A percentile compares a stretch with the other conserved stretches of the same genome.
Evolutionary conservation across 2,888 invertebrate genomes (phyloP).

Genomic region (Arctia plantaginis): DNA sequence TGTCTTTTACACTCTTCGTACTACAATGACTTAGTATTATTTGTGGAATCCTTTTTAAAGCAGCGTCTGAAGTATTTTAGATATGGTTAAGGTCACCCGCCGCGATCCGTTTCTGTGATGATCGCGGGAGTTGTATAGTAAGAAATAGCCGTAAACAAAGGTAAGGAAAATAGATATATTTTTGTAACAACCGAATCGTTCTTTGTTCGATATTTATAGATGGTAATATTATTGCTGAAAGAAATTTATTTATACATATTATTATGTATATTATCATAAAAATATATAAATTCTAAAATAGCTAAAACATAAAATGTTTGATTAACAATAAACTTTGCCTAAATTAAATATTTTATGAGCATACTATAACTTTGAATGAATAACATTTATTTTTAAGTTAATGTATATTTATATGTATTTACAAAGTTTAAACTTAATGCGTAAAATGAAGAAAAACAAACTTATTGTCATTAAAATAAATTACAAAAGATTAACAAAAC

Average conservation of each 20-base stretch:
- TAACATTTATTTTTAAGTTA: no score
- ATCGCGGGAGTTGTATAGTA: conserved; percentile 55
- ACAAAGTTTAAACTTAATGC: no score
- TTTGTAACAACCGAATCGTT: conserved; percentile 24
- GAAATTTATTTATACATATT: no score
- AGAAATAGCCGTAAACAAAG: conserved; percentile 52
- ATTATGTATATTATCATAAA: no score
- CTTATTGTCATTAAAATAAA: background rate
- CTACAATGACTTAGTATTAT: conserved; percentile 27
- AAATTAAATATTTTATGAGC: no score
- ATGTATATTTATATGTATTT: no score
- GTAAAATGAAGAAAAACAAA: no score
- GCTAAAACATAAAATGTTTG: no score
- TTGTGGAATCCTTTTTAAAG: conserved; percentile 41
- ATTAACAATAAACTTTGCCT: no score
- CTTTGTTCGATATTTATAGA: conserved; percentile 43
- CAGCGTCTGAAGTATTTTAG: conserved; percentile 39
- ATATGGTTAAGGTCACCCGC: conserved; percentile 39
- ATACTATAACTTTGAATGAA: no score
- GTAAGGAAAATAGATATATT: conserved; percentile 31
- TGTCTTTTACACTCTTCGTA: conserved; percentile 20
- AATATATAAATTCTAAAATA: no score
- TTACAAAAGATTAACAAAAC: background rate
- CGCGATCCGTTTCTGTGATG: conserved; percentile 42
- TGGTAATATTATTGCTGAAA: background rate